These are phyloP conservation scores for Hyaena hyaena DNA, from an alignment of 2,113 vertebrate genomes.

Conservation along the genomic window DNA sequence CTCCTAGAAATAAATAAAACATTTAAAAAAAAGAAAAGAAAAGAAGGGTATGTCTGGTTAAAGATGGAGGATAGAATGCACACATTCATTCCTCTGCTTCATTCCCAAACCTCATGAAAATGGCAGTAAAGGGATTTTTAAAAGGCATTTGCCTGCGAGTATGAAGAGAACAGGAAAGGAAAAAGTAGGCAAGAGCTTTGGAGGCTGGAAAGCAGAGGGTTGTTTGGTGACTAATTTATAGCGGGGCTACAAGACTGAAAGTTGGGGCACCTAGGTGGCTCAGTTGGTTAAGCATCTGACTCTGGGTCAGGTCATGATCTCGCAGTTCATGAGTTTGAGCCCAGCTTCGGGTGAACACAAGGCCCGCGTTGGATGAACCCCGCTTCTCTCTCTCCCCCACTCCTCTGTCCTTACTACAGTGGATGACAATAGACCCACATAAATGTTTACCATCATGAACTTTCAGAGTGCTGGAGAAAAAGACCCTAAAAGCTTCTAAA, in stretches of 20 bases:
- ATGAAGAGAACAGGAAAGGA: neutral
- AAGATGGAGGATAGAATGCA: neutral
- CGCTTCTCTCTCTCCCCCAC: too few relatives aligned
- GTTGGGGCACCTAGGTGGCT: too few relatives aligned
- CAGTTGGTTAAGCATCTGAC: too few relatives aligned
- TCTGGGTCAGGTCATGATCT: too few relatives aligned
- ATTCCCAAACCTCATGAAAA: neutral
- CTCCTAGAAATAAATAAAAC: too few relatives aligned
- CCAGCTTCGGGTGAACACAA: too few relatives aligned
- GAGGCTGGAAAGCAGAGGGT: neutral
- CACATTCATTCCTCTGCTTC: neutral
- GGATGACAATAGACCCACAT: neutral
- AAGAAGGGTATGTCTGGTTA: neutral
- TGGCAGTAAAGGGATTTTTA: neutral
- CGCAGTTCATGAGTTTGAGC: too few relatives aligned
- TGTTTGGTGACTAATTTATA: neutral
- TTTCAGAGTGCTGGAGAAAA: conserved; percentile 8
- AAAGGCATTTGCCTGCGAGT: neutral
- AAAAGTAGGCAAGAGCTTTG: neutral
- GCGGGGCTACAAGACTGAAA: neutral
- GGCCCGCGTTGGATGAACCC: too few relatives aligned
- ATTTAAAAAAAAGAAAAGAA: neutral
- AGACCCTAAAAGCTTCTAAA: conserved; percentile 25
- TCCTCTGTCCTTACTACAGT: neutral
- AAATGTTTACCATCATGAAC: neutral